These are phyloP conservation scores for Rattus rattus DNA, from an alignment of 2,113 vertebrate species.

Conservation along the genomic window DNA sequence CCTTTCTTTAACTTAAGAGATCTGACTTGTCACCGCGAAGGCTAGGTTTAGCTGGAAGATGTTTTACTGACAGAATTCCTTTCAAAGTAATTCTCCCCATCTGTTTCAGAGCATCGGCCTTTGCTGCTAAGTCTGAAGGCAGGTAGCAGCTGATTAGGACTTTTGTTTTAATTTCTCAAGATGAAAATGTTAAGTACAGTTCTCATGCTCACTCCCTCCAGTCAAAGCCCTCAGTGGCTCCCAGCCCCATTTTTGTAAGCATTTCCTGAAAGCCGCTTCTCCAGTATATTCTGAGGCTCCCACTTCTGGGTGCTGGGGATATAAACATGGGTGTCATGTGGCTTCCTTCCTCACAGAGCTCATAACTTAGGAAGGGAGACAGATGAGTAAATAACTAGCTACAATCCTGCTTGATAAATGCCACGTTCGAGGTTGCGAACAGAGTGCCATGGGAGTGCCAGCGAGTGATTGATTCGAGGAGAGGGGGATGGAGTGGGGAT, in stretches of 20 bases:
- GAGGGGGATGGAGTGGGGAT: conserved; percentile 44
- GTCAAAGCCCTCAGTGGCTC: conserved; percentile 15
- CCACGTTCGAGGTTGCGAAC: conserved; percentile 63
- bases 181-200: not conserved
- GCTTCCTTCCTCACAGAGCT: conserved; percentile 65
- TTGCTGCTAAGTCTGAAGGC: conserved; percentile 14
- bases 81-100: not conserved
- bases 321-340: conserved; percentile 62
- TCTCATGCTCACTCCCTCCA: not conserved
- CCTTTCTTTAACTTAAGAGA: conserved; percentile 33
- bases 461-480: conserved; percentile 73
- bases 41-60: not conserved
- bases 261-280: not conserved
- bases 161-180: not conserved
- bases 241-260: conserved; percentile 19
- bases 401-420: conserved; percentile 73
- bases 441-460: conserved; percentile 53
- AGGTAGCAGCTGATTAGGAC: not conserved
- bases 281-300: not conserved
- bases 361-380: conserved; percentile 69
- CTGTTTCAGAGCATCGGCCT: not conserved
- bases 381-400: conserved; percentile 76
- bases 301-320: not conserved
- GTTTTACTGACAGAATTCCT: conserved; percentile 26
- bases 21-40: not conserved